Percentiles rank a stretch among this genome's conserved stretches.
These are phyloP conservation scores for Anser cygnoides DNA, from an alignment of 2,113 vertebrate genomes.

Conservation along the genomic window DNA sequence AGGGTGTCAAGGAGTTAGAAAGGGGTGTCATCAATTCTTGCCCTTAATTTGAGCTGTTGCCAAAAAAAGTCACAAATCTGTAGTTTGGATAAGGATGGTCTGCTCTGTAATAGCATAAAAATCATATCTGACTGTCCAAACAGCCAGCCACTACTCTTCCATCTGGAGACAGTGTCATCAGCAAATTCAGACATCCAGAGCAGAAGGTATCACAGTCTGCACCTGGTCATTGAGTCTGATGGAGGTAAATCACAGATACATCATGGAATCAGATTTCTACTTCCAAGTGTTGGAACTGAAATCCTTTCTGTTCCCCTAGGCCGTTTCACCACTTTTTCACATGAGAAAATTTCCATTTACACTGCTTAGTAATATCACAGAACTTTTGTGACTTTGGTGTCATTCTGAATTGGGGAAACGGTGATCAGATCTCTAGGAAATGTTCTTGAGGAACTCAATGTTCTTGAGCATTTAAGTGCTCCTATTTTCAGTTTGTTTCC, in stretches of 20 bases:
- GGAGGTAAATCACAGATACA: neutral
- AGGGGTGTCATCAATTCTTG: neutral
- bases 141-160: neutral
- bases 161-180: neutral
- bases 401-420: neutral
- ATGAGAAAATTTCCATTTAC: too few relatives aligned
- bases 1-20: neutral
- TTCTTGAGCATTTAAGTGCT: neutral
- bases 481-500: neutral
- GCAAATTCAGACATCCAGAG: neutral
- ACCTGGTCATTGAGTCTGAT: neutral
- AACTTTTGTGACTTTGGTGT: neutral
- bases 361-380: neutral
- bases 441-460: neutral
- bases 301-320: neutral
- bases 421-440: neutral
- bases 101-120: neutral
- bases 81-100: neutral
- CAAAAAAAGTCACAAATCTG: fast-evolving
- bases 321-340: neutral
- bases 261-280: neutral
- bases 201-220: neutral
- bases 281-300: neutral
- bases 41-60: neutral
- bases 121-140: neutral